Evolutionary conservation across 2,797 vertebrate species (phyloP).

Genomic region (Chrysocyon brachyurus): DNA sequence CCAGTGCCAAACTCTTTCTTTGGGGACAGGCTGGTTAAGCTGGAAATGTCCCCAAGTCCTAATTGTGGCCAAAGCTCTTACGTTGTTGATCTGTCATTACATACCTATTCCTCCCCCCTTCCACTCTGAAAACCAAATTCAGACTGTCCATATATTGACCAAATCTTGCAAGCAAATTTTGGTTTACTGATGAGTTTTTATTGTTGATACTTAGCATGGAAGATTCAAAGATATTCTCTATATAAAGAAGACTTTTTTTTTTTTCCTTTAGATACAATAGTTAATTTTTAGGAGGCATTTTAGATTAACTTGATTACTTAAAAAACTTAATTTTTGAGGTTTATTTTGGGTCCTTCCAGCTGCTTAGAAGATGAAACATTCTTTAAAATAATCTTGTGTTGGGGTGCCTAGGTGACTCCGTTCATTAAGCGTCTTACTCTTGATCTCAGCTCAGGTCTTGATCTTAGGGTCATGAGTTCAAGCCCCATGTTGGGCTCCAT

Average conservation of each 20-base stretch:
- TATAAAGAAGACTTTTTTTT: background rate
- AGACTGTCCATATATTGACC: background rate
- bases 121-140: background rate
- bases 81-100: background rate
- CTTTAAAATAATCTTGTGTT: background rate
- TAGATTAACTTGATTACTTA: background rate
- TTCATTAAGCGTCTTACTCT: background rate
- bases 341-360: background rate
- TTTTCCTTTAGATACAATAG: background rate
- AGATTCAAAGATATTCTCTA: background rate
- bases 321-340: background rate
- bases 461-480: background rate
- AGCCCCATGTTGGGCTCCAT: background rate
- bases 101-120: background rate
- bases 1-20: accelerated
- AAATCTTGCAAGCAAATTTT: background rate
- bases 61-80: accelerated
- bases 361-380: background rate
- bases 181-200: background rate
- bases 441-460: background rate
- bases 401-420: background rate
- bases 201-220: background rate
- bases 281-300: background rate
- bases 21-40: background rate
- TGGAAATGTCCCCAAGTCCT: accelerated